Conservation (phyloP, 2,797 vertebrate genomes). For the Clangula hyemalis region DNA sequence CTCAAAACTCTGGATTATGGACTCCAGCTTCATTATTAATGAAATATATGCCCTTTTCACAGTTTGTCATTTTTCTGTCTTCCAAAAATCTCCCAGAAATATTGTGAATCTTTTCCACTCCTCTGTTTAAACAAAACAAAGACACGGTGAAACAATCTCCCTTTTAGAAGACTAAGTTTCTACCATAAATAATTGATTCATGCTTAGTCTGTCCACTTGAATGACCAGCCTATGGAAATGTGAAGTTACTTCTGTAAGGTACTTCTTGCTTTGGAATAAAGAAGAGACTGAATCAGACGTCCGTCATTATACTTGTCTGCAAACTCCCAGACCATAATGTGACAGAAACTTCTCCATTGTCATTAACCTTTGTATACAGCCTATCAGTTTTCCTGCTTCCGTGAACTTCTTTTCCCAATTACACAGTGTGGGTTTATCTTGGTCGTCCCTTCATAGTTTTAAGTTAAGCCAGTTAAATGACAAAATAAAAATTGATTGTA, state of each 20-base stretch:
- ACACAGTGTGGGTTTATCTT: neutral
- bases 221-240: neutral
- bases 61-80: slow-evolving; percentile 20
- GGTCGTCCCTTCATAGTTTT: neutral
- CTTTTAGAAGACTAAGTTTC: neutral
- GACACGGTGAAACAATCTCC: neutral
- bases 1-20: slow-evolving; percentile 63
- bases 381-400: neutral
- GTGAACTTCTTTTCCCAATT: neutral
- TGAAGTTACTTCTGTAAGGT: neutral
- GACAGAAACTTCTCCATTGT: neutral
- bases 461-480: neutral
- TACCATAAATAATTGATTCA: slow-evolving; percentile 12
- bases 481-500: neutral
- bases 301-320: neutral
- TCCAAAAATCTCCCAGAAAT: neutral
- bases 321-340: neutral
- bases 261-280: neutral
- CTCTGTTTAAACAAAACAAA: neutral
- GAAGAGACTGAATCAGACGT: neutral
- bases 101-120: neutral
- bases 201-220: neutral
- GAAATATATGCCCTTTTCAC: slow-evolving; percentile 46
- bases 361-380: neutral
- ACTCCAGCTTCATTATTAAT: slow-evolving; percentile 61